phyloP scores from a whole-genome alignment of 2,888 invertebrate species.

The Lasioglossum figueresi region DNA sequence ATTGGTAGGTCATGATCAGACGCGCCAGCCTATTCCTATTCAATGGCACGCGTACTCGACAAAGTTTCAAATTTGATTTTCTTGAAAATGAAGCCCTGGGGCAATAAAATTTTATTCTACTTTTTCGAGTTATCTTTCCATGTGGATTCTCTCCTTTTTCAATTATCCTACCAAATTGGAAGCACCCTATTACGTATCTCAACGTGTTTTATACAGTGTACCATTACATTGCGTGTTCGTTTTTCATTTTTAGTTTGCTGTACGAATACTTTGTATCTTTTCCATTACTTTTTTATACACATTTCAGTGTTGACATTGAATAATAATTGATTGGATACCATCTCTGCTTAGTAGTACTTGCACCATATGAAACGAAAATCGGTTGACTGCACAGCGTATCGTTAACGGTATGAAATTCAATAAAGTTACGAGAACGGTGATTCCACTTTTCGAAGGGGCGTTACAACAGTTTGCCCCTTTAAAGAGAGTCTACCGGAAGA shows the following conservation, averaged over 20 bases:
- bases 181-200: neutral
- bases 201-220: neutral
- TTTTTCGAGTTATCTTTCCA: neutral
- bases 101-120: neutral
- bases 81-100: neutral
- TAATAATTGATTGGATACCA: neutral
- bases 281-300: neutral
- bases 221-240: neutral
- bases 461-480: conserved; percentile 57
- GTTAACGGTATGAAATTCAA: conserved; percentile 19
- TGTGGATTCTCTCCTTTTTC: neutral
- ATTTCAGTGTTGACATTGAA: neutral
- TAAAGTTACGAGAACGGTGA: conserved; percentile 24
- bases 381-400: neutral
- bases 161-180: neutral
- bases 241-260: neutral
- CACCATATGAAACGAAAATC: neutral
- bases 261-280: neutral
- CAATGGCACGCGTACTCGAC: neutral
- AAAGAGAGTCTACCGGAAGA: conserved; percentile 20
- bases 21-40: neutral
- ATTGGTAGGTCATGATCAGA: neutral
- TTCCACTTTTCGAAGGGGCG: conserved; percentile 5
- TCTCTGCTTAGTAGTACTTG: neutral
- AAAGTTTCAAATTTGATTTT: conserved; percentile 5